Evolutionary conservation across 2,888 invertebrate genomes (phyloP).

Genomic region (Caenorhabditis macrosperma): DNA sequence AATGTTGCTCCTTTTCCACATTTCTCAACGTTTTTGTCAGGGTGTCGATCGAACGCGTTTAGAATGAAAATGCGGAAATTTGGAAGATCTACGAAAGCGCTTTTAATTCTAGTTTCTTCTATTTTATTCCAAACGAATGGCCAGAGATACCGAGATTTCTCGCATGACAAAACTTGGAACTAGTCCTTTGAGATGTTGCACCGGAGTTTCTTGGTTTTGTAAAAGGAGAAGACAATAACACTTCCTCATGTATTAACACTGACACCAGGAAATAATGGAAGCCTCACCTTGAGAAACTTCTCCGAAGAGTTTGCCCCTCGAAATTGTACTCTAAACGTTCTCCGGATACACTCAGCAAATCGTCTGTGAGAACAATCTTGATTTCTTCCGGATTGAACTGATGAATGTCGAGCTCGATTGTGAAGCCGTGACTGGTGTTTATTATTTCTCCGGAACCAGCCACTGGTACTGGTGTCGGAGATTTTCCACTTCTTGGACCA

Average conservation of each 20-base stretch:
- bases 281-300: conserved; percentile 63
- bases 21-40: no score
- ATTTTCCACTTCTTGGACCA: neutral
- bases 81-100: no score
- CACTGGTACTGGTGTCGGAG: conserved; percentile 68
- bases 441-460: conserved; percentile 76
- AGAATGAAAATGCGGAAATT: no score
- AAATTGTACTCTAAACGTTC: conserved; percentile 72
- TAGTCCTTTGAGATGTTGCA: no score
- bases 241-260: neutral
- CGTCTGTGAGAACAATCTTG: conserved; percentile 74
- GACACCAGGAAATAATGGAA: neutral
- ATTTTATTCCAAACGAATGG: no score
- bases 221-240: no score
- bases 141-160: no score
- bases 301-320: conserved; percentile 64
- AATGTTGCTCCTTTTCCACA: no score
- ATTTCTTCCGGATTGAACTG: conserved; percentile 75
- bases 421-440: conserved; percentile 77
- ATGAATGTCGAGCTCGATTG: conserved; percentile 75
- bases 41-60: no score
- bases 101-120: no score
- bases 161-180: no score
- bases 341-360: conserved; percentile 72
- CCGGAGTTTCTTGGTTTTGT: no score